A percentile compares a stretch with the other conserved stretches of the same genome.
Conservation (phyloP, 1,140 invertebrate species). For the Frieseomelitta varia region DNA sequence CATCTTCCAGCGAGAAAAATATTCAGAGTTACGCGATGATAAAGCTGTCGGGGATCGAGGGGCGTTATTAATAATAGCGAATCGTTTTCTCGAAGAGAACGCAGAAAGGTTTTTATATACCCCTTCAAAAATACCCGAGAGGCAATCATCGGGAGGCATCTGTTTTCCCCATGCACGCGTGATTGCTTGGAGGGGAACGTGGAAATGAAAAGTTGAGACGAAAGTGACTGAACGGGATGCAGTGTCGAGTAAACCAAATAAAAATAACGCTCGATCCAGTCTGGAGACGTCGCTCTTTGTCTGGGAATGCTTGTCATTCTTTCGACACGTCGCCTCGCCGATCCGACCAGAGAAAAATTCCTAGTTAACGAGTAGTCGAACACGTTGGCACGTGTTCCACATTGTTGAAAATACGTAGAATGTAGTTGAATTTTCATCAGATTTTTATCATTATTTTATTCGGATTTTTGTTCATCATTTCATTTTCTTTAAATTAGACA, state of each 20-base stretch:
- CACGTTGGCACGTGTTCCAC: background rate
- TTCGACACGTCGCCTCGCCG: background rate
- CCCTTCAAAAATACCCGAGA: slow-evolving; percentile 61
- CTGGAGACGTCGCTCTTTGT: slow-evolving; percentile 13
- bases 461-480: no score
- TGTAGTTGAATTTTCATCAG: background rate
- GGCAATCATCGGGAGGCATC: slow-evolving; percentile 64
- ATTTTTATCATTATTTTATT: no score
- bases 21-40: background rate
- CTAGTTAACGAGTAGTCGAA: background rate
- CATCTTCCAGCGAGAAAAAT: no score
- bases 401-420: background rate
- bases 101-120: slow-evolving; percentile 40
- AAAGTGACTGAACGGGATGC: slow-evolving; percentile 58
- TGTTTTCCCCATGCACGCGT: slow-evolving; percentile 61
- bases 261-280: slow-evolving; percentile 47
- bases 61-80: background rate
- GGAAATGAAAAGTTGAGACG: background rate
- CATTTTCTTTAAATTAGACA: background rate
- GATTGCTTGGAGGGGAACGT: slow-evolving; percentile 21
- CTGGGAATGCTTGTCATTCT: slow-evolving; percentile 44
- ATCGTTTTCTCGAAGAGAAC: slow-evolving; percentile 1
- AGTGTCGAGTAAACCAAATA: slow-evolving; percentile 54
- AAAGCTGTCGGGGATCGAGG: background rate
- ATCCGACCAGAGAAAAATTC: background rate